Evolutionary conservation across 2,113 vertebrate species (phyloP), one percentile per base, ranked within the genome.

Genomic region (Colistium nudipinnis): DNA sequence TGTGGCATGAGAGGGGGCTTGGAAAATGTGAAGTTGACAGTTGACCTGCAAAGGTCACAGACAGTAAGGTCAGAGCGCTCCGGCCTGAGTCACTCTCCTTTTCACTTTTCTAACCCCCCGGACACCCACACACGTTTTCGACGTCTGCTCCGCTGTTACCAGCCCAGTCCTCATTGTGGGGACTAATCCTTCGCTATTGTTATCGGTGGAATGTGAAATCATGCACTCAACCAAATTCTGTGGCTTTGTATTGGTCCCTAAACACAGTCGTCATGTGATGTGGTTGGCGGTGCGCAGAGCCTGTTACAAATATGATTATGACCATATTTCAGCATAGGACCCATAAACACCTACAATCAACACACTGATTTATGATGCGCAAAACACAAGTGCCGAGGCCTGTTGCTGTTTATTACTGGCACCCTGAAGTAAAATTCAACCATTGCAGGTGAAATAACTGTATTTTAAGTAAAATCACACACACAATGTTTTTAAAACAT

Each of bases 151-250:
- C 82, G 76, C 69, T 60, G 56, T 24, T 30, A 62, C 64, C 75
- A 59, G 75, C 70, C 61, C 35, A 7, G 10, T 79, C 63, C 71
- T 82, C 83, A 63, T 88, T 89, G 88, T 88, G 74, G 39, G 53
- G 47, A 56, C 52, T 90, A 89, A 90, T 89, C 81, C 88, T 35
- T 76, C 55, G 13, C 61, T 62, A 79, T 74, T 87, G 87, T 88
- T 74, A 56, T 66, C 75, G 56, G 38, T 73, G 89, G 89, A 90
- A 90, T 90, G 89, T 87, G 76, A 82, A 78, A 81, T 83, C 57
- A 47, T 61, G 72, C 45, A 69, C 68, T 79, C 74, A 70, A 62
- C 74, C 27, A 64, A 78, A 68, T 51, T 39, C 71, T 43, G 41
- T 5, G 43, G 45, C 78, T 82, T 54, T 62, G 38, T 62, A 28